These are phyloP conservation scores for Aplysina aerophoba DNA, from an alignment of 37 sponge, comb jelly and placozoan genomes.

Conservation along the genomic window DNA sequence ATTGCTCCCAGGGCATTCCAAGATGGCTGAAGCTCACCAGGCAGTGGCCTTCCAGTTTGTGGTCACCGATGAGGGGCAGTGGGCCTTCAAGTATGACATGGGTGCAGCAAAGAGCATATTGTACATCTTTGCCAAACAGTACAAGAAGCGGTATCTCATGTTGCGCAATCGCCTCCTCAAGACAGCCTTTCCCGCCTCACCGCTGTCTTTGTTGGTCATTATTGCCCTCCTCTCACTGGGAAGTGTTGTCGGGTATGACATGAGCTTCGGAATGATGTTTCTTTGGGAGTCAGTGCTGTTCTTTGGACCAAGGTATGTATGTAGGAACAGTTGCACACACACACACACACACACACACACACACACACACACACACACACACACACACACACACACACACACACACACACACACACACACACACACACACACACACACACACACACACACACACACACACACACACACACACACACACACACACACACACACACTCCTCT, in stretches of 20 bases:
- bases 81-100: constrained; percentile 57
- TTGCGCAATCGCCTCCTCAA: constrained; percentile 42
- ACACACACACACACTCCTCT: no score
- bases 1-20: no score
- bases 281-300: constrained; percentile 24
- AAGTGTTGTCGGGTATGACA: constrained; percentile 39
- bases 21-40: constrained; percentile 97
- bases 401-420: no score
- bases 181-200: constrained; percentile 82
- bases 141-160: constrained; percentile 25
- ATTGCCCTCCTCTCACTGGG: constrained; percentile 20
- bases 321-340: no score
- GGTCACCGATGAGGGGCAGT: constrained; percentile 87
- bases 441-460: no score
- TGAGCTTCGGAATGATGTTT: constrained; percentile 14
- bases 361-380: no score
- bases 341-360: no score
- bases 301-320: background rate
- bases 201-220: constrained; percentile 71
- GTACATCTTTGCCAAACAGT: background rate
- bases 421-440: no score
- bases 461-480: no score
- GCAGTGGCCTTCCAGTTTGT: constrained; percentile 98
- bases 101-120: constrained; percentile 43
- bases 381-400: no score